Percentiles rank a stretch among this genome's conserved stretches.
phyloP scores from a whole-genome alignment of 2,113 vertebrate species.

The Hydrolagus affinis region DNA sequence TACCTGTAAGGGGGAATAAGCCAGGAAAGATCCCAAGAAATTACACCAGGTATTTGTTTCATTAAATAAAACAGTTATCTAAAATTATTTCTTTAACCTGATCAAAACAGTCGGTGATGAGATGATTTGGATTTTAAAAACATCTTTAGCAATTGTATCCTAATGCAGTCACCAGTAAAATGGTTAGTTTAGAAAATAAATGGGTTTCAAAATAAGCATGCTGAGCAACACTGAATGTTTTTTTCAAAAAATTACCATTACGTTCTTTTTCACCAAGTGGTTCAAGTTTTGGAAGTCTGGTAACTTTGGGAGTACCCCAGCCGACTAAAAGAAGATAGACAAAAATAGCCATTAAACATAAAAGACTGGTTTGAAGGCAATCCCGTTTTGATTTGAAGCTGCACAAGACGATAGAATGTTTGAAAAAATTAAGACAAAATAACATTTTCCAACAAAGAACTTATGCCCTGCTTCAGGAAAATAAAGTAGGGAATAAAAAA shows the following conservation, averaged over 20 bases:
- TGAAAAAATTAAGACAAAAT: not conserved
- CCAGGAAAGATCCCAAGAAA: not conserved
- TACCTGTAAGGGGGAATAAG: not conserved
- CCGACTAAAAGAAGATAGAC: slow-evolving; percentile 60
- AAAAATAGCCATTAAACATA: slow-evolving; percentile 32
- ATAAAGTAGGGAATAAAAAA: not conserved
- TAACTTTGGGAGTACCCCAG: slow-evolving; percentile 67
- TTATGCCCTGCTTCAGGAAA: not conserved
- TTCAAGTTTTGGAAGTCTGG: slow-evolving; percentile 68
- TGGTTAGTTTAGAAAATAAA: slow-evolving; percentile 7
- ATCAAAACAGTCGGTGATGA: not conserved
- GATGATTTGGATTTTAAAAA: not conserved
- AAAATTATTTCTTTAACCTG: not conserved
- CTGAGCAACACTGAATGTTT: slow-evolving; percentile 41
- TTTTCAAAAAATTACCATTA: slow-evolving; percentile 57
- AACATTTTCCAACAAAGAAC: not conserved
- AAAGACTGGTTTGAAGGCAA: not conserved
- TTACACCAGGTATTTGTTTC: not conserved
- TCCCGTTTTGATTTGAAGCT: not conserved
- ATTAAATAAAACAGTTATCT: not conserved
- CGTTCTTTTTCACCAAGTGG: slow-evolving; percentile 62
- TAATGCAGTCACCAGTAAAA: no score
- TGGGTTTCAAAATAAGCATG: slow-evolving; percentile 6
- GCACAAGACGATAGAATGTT: not conserved
- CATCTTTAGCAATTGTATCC: not conserved